A percentile compares a stretch with the other conserved stretches of the same genome.
These are phyloP conservation scores for Dreissena polymorpha DNA, from an alignment of 1,140 invertebrate species.

Conservation along the genomic window DNA sequence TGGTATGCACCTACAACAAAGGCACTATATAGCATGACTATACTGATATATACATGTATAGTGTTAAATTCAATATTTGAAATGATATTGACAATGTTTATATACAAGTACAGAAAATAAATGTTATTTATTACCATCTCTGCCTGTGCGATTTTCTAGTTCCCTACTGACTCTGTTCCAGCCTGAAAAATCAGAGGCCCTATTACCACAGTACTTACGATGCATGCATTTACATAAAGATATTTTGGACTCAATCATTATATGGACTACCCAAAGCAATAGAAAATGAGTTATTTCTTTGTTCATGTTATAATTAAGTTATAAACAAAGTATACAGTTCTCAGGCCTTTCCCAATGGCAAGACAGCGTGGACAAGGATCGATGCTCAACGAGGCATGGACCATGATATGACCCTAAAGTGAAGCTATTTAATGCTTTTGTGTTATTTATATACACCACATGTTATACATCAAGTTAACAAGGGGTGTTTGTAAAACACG, in stretches of 20 bases:
- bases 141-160: constrained; percentile 39
- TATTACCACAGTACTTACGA: not conserved
- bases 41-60: not conserved
- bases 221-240: not conserved
- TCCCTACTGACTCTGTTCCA: constrained; percentile 54
- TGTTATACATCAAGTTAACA: too few relatives aligned
- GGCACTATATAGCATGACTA: not conserved
- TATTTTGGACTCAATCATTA: not conserved
- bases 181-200: constrained; percentile 29
- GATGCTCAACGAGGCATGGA: too few relatives aligned
- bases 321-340: not conserved
- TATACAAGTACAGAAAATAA: not conserved
- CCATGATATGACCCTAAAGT: too few relatives aligned
- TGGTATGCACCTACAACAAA: not conserved
- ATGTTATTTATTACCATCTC: constrained; percentile 34
- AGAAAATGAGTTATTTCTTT: not conserved
- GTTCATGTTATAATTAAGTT: not conserved
- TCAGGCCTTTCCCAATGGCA: not conserved
- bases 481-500: too few relatives aligned
- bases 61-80: not conserved
- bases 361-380: too few relatives aligned
- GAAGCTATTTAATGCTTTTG: too few relatives aligned
- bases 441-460: too few relatives aligned
- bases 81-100: not conserved
- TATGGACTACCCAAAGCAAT: not conserved